Evolutionary conservation across 2,888 invertebrate species (phyloP).

Genomic region (Scelioninae gen. 1): DNA sequence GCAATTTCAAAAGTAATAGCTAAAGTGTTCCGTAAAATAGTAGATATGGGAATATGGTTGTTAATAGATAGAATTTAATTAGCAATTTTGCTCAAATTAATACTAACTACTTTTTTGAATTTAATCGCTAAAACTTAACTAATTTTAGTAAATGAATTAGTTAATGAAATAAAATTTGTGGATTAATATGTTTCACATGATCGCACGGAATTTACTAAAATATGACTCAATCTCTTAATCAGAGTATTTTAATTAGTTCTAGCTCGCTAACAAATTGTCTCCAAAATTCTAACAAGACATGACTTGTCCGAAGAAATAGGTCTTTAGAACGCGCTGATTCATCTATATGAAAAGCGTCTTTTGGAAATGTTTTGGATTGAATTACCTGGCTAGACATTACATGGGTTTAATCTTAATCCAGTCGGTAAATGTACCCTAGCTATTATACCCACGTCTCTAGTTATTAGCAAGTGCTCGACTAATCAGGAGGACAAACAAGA

Average conservation of each 20-base stretch:
- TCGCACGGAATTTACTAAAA: not conserved
- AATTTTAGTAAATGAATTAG: too few relatives aligned
- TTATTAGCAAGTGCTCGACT: slow-evolving; percentile 53
- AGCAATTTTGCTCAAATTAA: too few relatives aligned
- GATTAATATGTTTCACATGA: not conserved
- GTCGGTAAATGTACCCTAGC: slow-evolving; percentile 53
- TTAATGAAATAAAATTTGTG: too few relatives aligned
- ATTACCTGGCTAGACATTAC: slow-evolving; percentile 48
- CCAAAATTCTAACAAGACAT: slow-evolving; percentile 17
- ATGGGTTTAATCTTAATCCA: slow-evolving; percentile 60
- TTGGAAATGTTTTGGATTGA: slow-evolving; percentile 49
- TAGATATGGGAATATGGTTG: too few relatives aligned
- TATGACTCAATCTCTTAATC: not conserved
- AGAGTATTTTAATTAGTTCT: slow-evolving; percentile 29
- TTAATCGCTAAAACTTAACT: too few relatives aligned
- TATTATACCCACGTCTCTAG: slow-evolving; percentile 54
- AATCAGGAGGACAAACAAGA: slow-evolving; percentile 49
- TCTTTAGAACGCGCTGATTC: slow-evolving; percentile 18
- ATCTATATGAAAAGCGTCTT: slow-evolving; percentile 46
- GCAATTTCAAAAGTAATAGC: too few relatives aligned
- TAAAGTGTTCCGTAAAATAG: too few relatives aligned
- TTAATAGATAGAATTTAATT: too few relatives aligned
- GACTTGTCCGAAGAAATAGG: slow-evolving; percentile 25
- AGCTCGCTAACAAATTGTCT: slow-evolving; percentile 9
- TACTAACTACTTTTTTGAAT: too few relatives aligned